Evolutionary conservation across 2,888 invertebrate genomes (phyloP), one percentile per base, ranked within the genome.

Genomic region (Resseliella maxima): DNA sequence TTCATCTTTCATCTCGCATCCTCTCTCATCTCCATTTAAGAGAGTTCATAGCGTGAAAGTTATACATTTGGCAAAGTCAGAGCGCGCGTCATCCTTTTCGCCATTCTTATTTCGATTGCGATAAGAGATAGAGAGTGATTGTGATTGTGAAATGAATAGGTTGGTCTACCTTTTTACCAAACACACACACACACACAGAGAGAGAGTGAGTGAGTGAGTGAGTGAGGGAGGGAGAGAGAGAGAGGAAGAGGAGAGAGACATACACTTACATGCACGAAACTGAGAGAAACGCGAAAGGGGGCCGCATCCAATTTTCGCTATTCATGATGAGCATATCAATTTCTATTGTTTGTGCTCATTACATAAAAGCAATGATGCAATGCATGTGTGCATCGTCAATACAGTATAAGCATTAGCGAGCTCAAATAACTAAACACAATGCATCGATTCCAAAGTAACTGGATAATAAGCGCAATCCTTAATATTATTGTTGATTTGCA

Each of bases 271-370:
- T n/a, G n/a, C n/a, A n/a, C n/a, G n/a, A n/a, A n/a, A n/a, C n/a
- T n/a, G n/a, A n/a, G n/a, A n/a, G n/a, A n/a, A n/a, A n/a, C n/a
- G n/a, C n/a, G n/a, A n/a, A n/a, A n/a, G n/a, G n/a, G n/a, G n/a
- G n/a, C n/a, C n/a, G n/a, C n/a, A n/a, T n/a, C n/a, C n/a, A n/a
- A n/a, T 21, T 21, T 50, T 50, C 18, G 50, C 8, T 50, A 59
- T 59, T 59, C 24, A 59, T 59, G 24, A 59, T 59, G 59, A 59
- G 59, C 59, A 27, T 59, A 59, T 59, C 59, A 59, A 59, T 59
- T 59, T 59, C 24, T 27, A 59, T 59, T 59, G 59, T 59, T 59
- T 59, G 59, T 59, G 15, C 59, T 59, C 59, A 59, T 59, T 59
- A 59, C 59, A 59, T 24, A 59, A 59, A 41, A 59, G 59, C 24